Percentiles rank a stretch among this genome's conserved stretches.
These are phyloP conservation scores for Drosophila mercatorum DNA, from an alignment of 2,888 invertebrate species.

Conservation along the genomic window DNA sequence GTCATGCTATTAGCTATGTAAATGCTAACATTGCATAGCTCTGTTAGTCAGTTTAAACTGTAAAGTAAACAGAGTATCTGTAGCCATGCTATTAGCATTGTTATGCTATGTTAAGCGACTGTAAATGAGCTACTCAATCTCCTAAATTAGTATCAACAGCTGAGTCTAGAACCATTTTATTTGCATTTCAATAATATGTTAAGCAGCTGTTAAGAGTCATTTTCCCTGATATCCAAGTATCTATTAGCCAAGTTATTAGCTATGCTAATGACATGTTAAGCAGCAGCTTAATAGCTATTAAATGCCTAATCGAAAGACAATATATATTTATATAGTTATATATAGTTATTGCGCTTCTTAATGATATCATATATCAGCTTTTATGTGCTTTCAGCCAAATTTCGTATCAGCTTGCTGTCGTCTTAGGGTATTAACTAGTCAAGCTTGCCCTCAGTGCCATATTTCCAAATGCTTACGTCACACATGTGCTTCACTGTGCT, in stretches of 20 bases:
- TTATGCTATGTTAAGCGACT: background rate
- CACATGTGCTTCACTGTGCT: constrained; percentile 1
- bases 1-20: too few relatives aligned
- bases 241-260: background rate
- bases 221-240: background rate
- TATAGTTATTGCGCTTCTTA: background rate
- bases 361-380: background rate
- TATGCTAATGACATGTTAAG: background rate
- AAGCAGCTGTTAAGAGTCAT: background rate
- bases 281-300: background rate
- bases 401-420: background rate
- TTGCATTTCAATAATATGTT: background rate
- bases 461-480: background rate
- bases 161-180: too few relatives aligned
- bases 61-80: too few relatives aligned
- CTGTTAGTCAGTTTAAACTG: too few relatives aligned
- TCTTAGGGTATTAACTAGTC: constrained; percentile 11
- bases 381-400: background rate
- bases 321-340: background rate
- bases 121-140: background rate
- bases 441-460: background rate
- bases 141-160: too few relatives aligned
- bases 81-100: background rate
- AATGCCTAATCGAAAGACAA: too few relatives aligned
- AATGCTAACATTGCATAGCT: too few relatives aligned